Percentiles rank a stretch among this genome's conserved stretches.
Evolutionary conservation across 2,888 invertebrate genomes (phyloP).

Genomic region (Dryomyza anilis): DNA sequence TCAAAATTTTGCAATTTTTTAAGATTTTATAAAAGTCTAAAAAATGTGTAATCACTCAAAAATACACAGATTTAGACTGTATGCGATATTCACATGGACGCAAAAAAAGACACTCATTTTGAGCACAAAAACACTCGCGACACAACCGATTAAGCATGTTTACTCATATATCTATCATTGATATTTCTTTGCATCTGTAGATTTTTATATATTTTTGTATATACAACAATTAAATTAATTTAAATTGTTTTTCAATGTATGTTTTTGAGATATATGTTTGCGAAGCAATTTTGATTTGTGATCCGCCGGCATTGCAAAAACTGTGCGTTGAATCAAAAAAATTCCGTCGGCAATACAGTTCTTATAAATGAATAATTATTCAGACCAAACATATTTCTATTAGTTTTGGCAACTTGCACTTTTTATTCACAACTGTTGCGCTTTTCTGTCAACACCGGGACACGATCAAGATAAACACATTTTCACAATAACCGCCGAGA

Average conservation of each 20-base stretch:
- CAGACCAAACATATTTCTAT: neutral
- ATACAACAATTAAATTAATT: neutral
- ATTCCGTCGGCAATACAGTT: neutral
- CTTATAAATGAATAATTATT: no score
- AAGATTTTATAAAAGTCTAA: no score
- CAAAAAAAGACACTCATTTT: no score
- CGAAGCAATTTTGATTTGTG: no score
- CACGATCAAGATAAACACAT: no score
- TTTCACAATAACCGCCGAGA: slow-evolving; percentile 44
- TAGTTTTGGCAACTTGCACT: no score
- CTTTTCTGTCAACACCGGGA: neutral
- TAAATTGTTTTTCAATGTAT: no score
- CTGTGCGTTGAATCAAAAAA: neutral
- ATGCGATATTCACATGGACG: neutral
- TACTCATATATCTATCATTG: neutral
- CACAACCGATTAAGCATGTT: neutral
- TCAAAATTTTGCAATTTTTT: no score
- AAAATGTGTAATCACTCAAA: slow-evolving; percentile 9
- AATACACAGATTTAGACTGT: slow-evolving; percentile 1
- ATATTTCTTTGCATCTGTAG: neutral
- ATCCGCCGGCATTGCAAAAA: no score
- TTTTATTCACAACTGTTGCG: neutral
- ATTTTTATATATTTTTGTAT: no score
- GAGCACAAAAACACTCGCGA: slow-evolving; percentile 6
- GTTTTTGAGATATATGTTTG: no score